Evolutionary conservation across 2,888 invertebrate species (phyloP), one percentile per base, ranked within the genome.

Genomic region (Cordilura impudica): DNA sequence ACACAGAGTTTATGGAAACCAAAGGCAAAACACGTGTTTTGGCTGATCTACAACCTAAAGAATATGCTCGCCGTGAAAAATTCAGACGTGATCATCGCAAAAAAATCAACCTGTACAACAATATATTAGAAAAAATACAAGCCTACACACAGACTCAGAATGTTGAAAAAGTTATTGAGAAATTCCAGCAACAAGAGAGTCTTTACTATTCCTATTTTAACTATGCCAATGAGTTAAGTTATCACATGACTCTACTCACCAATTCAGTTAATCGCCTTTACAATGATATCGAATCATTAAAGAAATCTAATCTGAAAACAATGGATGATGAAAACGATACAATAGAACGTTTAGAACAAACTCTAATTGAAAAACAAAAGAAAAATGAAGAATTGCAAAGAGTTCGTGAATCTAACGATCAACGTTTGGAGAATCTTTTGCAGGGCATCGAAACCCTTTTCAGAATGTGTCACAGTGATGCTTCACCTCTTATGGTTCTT

Each of bases 391-490:
- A 82, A 10, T 72, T 85, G 35, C 74, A 82, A 3, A 82, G 81
- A 53, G 71, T 82, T 0, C 81, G 83, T 5, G 83, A 84, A 0
- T 63, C 49, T 4, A 86, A 85, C 23, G 86, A 89, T 43, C 56
- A 82, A 0, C 83, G 86, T 0, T 78, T 89, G 12, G 82, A 84
- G 39, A 84, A 74, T 16, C 83, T 87, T 0, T 70, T 89, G 8
- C 83, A 84, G 31, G 87, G 87, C n/a, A 80, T 90, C 2, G 84
- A 85, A 26, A 82, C 82, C 1, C 81, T 89, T 0, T 88, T 88
- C 74, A 90, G 91, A 31, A 84, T 91, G 54, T 90, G 91, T 12
- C 89, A 90, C 83, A 91, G 92, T 60, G 91, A 92, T 85, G 85
- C 88, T 67, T 85, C 90, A 14, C 91, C 93, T 56, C 83, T 92